Conservation (phyloP, 2,888 invertebrate genomes). For the Margaritifera margaritifera region DNA sequence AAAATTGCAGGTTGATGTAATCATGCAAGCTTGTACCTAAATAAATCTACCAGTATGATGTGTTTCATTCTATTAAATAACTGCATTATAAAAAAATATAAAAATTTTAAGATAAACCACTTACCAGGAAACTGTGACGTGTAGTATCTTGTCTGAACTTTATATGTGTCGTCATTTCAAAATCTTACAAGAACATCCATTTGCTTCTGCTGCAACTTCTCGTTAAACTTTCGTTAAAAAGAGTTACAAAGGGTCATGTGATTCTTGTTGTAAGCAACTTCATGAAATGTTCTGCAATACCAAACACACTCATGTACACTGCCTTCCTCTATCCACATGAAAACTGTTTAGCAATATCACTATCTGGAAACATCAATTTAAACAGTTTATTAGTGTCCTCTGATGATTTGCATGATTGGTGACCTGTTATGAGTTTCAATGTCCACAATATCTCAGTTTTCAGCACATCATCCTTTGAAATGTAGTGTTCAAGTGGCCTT, state of each 20-base stretch:
- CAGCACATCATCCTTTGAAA: conserved; percentile 7
- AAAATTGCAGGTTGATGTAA: too few relatives aligned
- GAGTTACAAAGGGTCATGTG: conserved; percentile 6
- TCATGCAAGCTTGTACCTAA: too few relatives aligned
- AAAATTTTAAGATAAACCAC: not conserved
- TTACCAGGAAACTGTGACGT: conserved; percentile 27
- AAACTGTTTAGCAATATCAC: conserved; percentile 21
- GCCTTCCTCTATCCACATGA: conserved; percentile 25
- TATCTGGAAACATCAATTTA: conserved; percentile 25
- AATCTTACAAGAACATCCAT: conserved; percentile 38
- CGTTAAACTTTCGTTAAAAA: conserved; percentile 38
- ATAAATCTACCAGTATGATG: too few relatives aligned
- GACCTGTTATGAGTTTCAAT: conserved; percentile 6
- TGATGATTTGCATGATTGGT: too few relatives aligned
- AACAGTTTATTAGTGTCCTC: conserved; percentile 8
- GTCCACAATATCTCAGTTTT: conserved; percentile 18
- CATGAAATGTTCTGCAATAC: conserved; percentile 17
- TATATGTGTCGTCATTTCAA: conserved; percentile 15
- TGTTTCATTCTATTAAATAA: not conserved
- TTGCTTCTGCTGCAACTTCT: conserved; percentile 37
- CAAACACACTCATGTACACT: conserved; percentile 24
- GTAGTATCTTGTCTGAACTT: conserved; percentile 27
- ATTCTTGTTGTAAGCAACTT: conserved; percentile 1
- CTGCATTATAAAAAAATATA: not conserved
- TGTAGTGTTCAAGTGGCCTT: too few relatives aligned